Percentiles rank a stretch among this genome's conserved stretches.
Conservation (phyloP, 2,113 vertebrate species). For the Trogon melanurus region DNA sequence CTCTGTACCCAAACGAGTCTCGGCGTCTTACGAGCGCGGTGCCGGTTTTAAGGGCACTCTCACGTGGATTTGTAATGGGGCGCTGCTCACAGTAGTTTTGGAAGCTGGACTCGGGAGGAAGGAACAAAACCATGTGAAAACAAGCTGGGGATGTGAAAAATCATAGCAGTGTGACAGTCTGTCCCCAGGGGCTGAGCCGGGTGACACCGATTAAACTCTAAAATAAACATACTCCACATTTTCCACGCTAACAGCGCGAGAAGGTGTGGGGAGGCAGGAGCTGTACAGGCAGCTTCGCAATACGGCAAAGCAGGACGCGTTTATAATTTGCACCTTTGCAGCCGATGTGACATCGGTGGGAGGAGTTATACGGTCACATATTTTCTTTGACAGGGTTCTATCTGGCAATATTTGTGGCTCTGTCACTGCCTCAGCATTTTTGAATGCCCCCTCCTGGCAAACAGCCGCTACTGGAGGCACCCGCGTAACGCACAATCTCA, state of each 20-base stretch:
- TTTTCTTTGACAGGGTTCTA: no score
- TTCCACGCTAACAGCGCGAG: background rate
- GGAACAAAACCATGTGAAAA: background rate
- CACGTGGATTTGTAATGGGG: background rate
- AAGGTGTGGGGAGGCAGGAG: background rate
- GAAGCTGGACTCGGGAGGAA: background rate
- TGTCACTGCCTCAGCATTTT: background rate
- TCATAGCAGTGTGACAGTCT: no score
- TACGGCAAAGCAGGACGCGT: rapidly evolving
- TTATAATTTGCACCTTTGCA: background rate
- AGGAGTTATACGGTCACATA: rapidly evolving
- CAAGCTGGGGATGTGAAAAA: background rate
- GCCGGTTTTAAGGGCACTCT: no score
- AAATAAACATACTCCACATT: background rate
- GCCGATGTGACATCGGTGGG: background rate
- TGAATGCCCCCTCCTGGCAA: background rate
- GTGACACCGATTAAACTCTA: no score
- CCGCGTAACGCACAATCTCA: background rate
- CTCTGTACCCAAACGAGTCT: background rate
- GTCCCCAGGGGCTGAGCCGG: background rate
- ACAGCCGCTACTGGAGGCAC: background rate
- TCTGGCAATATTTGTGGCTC: background rate
- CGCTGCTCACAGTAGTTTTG: background rate
- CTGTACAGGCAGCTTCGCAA: background rate
- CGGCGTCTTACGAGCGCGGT: background rate